Base-by-base conservation (phyloP, 2,888 invertebrate genomes). In the Hyposoter dolosus region DNA sequence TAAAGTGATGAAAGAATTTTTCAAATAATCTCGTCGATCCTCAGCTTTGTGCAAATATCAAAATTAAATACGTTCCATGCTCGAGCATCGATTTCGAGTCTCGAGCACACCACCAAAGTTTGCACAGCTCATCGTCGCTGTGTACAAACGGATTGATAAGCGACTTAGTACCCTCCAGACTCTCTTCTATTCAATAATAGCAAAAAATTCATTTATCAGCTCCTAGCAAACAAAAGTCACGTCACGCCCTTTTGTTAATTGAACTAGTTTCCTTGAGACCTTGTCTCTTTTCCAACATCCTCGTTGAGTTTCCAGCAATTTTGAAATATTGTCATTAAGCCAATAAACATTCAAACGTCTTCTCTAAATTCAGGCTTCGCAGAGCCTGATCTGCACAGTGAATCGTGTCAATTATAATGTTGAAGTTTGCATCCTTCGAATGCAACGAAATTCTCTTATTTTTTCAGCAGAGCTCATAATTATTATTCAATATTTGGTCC, bases 211-310 rank as follows among this genome's bases (percentile, higher is more conserved):
- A 56, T 56, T 17, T 50, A 40, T 74, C 32, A 35, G 56, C 23
- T 53, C 10, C 0, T 53, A 40, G 35, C 23, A 40, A 74, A 74
- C 40, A 56, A 74, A 19, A 40, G 40, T 19, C 10, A 53, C 32
- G 50, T 72, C 71, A 47, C 35, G 35, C 50, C 35, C 71, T 72
- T 72, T 72, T 53, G 50, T 53, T 68, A 23, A 68, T 68, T 15
- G 4, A 66, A 9, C 43, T 23, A 19, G 43, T 10, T 23, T 40
- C 28, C 12, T 6, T 5, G 43, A 19, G 15, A 19, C 40, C 15
- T 56, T 35, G 19, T 9, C 12, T n/a, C 3, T 56, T 43, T n/a
- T 56, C 15, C 4, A 40, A 12, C 40, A 40, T 23, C 6, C 23
- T 32, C 10, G 53, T 56, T 12, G 7, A 40, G 35, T 32, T 35